These are phyloP conservation scores for Drosophila pachea DNA, from an alignment of 1,140 invertebrate species.

Conservation along the genomic window DNA sequence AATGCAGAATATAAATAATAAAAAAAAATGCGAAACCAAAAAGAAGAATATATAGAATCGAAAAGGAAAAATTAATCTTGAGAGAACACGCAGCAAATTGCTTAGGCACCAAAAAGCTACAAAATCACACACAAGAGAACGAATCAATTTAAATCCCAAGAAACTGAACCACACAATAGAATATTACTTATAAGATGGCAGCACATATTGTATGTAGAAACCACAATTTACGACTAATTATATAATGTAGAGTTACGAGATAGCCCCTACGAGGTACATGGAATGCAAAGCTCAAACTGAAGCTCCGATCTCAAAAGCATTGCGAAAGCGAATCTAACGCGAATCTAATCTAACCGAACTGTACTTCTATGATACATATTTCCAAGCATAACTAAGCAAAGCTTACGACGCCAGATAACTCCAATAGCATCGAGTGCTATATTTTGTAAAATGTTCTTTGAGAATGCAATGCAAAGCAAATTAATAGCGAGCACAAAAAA, in stretches of 20 bases:
- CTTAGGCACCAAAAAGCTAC: slow-evolving; percentile 73
- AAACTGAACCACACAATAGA: slow-evolving; percentile 36
- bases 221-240: slow-evolving; percentile 36
- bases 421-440: slow-evolving; percentile 4
- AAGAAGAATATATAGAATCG: slow-evolving; percentile 36
- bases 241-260: slow-evolving; percentile 34
- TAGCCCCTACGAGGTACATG: slow-evolving; percentile 12
- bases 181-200: slow-evolving; percentile 30
- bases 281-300: slow-evolving; percentile 32
- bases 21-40: slow-evolving; percentile 14
- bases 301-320: slow-evolving; percentile 29
- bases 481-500: background rate
- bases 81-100: slow-evolving; percentile 70
- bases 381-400: slow-evolving; percentile 36
- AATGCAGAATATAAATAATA: background rate
- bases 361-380: slow-evolving; percentile 23
- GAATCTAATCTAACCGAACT: slow-evolving; percentile 20
- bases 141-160: slow-evolving; percentile 49
- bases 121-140: slow-evolving; percentile 57
- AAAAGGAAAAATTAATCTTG: slow-evolving; percentile 41
- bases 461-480: background rate
- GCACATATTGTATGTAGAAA: slow-evolving; percentile 51
- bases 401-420: slow-evolving; percentile 25
- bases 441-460: slow-evolving; percentile 34
- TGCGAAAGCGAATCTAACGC: slow-evolving; percentile 8